Evolutionary conservation across 2,797 vertebrate genomes (phyloP), one percentile per base, ranked within the genome.

Genomic region (Cetoscarus ocellatus): DNA sequence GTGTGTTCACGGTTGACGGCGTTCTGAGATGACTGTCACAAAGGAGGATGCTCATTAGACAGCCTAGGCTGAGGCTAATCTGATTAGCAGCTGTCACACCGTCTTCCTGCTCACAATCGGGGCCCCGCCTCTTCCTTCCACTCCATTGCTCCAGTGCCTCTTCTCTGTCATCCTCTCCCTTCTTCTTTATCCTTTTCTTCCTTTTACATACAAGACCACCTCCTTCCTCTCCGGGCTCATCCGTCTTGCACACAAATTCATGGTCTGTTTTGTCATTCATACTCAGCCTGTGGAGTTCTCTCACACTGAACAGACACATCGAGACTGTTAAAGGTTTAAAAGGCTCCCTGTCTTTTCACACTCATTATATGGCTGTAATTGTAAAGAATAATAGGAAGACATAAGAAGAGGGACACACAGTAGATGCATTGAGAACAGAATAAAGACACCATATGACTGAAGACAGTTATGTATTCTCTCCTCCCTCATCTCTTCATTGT

Each of bases 21-120:
- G 79, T 86, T 80, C 83, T 75, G 88, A 93, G 92, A 93, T 90
- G 90, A 92, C 88, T 87, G 91, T 92, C 92, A 94, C 92, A 93
- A 92, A 92, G 90, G 82, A 92, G 83, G 86, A 86, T 83, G 87
- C 93, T 95, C 93, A 95, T 95, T 95, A 95, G 92, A 91, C 90
- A 89, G 92, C 91, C 90, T 77, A 80, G 90, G 86, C 91, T 90
- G 88, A 84, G 84, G 88, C 89, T 93, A 94, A 95, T 94, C 94
- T 94, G 94, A 94, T 95, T 94, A 94, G 88, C 93, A 94, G 90
- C 91, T 93, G 92, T 94, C 93, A 94, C 87, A 90, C 79, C 62
- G 59, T 82, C 91, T 92, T 93, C 90, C 81, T 86, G 87, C 85
- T 88, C 84, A 88, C 90, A 93, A 90, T 84, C 84, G 80, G 70